Evolutionary conservation across 92 coral and sea anemone genomes (phyloP), one percentile per base, ranked within the genome.

Genomic region (Porites cylindrica): DNA sequence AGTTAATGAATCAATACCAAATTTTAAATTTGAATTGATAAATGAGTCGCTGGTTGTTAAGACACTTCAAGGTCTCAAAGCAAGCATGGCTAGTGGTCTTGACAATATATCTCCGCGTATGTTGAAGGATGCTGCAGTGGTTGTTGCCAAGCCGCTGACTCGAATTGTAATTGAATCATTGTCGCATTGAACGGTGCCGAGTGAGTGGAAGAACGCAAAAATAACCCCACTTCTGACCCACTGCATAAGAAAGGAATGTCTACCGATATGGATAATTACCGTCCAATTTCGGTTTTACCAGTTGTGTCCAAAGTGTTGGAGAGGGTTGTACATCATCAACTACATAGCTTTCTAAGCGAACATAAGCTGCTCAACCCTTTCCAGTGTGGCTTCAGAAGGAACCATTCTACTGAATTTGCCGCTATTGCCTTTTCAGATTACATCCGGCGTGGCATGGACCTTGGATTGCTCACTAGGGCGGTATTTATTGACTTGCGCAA

Each of bases 31-130:
- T 29, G 32, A 29, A 29, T 29, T 29, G 72, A 1, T 23, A 24
- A 67, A 67, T 67, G 72, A 73, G 54, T 71, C 76, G 69, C 54
- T 72, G 47, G 51, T 72, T 23, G 8, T 69, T 0, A 69, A 52
- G 16, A 6, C 64, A n/a, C 61, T 82, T 58, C 59, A 54, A 17
- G 54, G 63, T 14, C 79, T 82, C 19, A 82, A 72, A 59, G 47
- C 87, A 71, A 60, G 76, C n/a, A 82, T 72, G 66, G 75, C 87
- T 2, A 53, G 87, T 82, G 79, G 87, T 70, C 69, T 82, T 21
- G 86, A 71, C 24, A 71, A 71, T 65, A 82, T 82, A 43, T 82
- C 87, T 56, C 87, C 50, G 66, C 87, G 72, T 71, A 32, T 82
- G 69, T 24, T 82, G 76, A 32, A 67, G 18, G 87, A 82, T 72